phyloP scores from a whole-genome alignment of 1,140 invertebrate genomes.

The Paracyclopina nana region DNA sequence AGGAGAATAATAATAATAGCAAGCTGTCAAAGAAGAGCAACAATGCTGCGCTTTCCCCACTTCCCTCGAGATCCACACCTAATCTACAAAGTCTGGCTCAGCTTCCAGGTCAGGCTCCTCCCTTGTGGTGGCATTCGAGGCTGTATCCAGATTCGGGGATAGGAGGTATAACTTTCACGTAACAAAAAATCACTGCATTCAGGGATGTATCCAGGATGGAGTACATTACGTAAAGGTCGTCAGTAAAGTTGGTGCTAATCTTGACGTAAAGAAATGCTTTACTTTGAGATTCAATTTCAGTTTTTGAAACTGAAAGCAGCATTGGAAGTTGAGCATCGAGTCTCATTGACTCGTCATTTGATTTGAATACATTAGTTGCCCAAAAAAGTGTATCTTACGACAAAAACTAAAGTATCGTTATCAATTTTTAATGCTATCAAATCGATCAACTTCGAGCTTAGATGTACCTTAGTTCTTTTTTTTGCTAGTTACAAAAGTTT shows the following conservation, averaged over 20 bases:
- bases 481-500: no score
- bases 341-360: no score
- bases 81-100: slow-evolving; percentile 14
- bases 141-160: slow-evolving; percentile 14
- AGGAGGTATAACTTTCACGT: neutral
- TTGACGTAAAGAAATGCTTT: neutral
- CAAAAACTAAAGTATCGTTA: no score
- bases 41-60: slow-evolving; percentile 20
- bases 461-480: no score
- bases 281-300: neutral
- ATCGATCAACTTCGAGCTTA: no score
- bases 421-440: no score
- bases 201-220: neutral
- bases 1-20: slow-evolving; percentile 13
- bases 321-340: no score
- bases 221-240: neutral
- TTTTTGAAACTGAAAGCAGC: neutral
- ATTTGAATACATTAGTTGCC: no score
- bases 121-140: slow-evolving; percentile 16
- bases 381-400: no score
- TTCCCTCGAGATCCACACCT: slow-evolving; percentile 19
- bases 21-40: slow-evolving; percentile 21
- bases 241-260: neutral
- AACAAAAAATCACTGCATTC: neutral
- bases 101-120: slow-evolving; percentile 7